A percentile compares a stretch with the other conserved stretches of the same genome.
These are phyloP conservation scores for Platorchestia sp. DNA, from an alignment of 1,140 invertebrate genomes.

Conservation along the genomic window DNA sequence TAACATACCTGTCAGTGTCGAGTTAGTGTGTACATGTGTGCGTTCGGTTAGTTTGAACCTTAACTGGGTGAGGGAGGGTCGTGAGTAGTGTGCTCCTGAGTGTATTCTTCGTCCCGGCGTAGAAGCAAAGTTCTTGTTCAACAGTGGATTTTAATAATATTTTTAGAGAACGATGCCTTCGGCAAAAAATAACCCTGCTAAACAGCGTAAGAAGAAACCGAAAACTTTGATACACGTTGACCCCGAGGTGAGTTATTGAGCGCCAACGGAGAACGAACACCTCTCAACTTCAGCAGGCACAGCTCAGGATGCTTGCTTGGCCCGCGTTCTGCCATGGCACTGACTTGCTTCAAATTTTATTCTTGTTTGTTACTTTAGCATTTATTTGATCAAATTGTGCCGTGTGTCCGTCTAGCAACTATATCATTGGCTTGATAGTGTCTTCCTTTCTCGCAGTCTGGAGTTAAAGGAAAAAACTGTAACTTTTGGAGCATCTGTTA, in stretches of 20 bases:
- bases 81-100: neutral
- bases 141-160: neutral
- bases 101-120: neutral
- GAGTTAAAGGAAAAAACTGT: neutral
- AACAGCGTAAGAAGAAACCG: slow-evolving; percentile 40
- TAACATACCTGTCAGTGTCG: slow-evolving; percentile 26
- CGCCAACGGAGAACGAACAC: neutral
- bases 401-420: neutral
- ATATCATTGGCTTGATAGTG: neutral
- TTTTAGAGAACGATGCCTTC: neutral
- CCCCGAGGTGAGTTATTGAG: slow-evolving; percentile 50
- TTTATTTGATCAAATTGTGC: too few species aligned
- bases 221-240: slow-evolving; percentile 53
- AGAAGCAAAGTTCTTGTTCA: neutral
- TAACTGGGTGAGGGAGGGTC: slow-evolving; percentile 18
- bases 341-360: neutral
- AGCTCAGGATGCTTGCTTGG: neutral
- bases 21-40: slow-evolving; percentile 4
- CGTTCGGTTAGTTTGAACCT: slow-evolving; percentile 27
- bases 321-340: neutral
- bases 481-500: neutral
- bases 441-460: neutral
- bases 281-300: slow-evolving; percentile 3
- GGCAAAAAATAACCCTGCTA: slow-evolving; percentile 18
- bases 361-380: neutral